A percentile compares a stretch with the other conserved stretches of the same genome.
These are phyloP conservation scores for Nowickia ferox DNA, from an alignment of 2,888 invertebrate species.

Conservation along the genomic window DNA sequence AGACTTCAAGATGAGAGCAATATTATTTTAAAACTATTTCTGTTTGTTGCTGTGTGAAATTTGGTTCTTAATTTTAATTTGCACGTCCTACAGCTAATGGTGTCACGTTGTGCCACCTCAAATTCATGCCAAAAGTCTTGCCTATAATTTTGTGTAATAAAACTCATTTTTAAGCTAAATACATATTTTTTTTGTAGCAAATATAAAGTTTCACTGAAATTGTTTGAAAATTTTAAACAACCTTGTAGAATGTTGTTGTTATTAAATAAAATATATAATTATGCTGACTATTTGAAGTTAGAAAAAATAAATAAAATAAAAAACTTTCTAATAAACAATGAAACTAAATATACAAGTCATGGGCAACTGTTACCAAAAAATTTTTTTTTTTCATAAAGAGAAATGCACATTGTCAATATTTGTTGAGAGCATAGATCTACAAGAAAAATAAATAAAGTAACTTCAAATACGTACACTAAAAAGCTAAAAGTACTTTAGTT, in stretches of 20 bases:
- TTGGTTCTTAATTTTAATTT: no score
- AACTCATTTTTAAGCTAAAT: background rate
- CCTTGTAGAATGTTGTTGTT: conserved; percentile 31
- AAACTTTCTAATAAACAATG: conserved; percentile 63
- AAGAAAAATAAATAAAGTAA: no score
- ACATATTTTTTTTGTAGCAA: background rate
- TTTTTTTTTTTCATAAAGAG: no score
- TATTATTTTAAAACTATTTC: no score
- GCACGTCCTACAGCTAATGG: no score
- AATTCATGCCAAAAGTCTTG: background rate
- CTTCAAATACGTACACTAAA: no score
- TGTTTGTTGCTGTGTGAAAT: no score
- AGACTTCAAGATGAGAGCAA: no score
- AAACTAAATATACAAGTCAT: conserved; percentile 56
- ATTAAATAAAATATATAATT: background rate
- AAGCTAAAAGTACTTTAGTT: no score
- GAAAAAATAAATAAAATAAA: conserved; percentile 20
- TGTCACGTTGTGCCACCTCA: no score
- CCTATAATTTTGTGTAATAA: background rate
- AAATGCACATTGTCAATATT: no score
- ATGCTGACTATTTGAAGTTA: conserved; percentile 19
- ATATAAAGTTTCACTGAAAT: conserved; percentile 28
- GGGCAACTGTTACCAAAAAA: conserved; percentile 22
- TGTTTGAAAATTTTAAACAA: conserved; percentile 13
- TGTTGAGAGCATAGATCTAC: no score